Evolutionary conservation across 2,797 vertebrate species (phyloP).

Genomic region (Xyrichtys novacula): DNA sequence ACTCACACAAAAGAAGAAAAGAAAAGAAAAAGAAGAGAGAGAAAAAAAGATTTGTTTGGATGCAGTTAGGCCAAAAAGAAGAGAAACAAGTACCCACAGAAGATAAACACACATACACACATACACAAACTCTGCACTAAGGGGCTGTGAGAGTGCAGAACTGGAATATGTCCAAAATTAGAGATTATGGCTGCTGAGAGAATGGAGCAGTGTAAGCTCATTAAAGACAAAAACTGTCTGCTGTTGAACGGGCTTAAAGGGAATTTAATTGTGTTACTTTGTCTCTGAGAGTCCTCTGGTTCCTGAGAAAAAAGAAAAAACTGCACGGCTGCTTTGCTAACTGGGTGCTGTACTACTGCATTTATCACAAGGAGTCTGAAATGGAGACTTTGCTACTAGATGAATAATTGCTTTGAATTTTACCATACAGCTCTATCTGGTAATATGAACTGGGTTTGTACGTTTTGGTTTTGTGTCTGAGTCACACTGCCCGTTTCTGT

Average conservation of each 20-base stretch:
- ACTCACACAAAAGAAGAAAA: conserved; percentile 31
- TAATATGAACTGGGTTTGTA: background rate
- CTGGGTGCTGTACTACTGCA: conserved; percentile 10
- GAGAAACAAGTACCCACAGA: too few relatives aligned
- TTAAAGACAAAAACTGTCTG: conserved; percentile 82
- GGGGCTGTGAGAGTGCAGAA: conserved; percentile 61
- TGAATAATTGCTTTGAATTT: conserved; percentile 1
- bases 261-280: conserved; percentile 79
- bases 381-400: conserved; percentile 6
- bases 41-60: too few relatives aligned
- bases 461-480: too few relatives aligned
- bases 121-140: conserved; percentile 54
- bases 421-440: background rate
- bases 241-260: conserved; percentile 80
- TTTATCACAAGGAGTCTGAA: conserved; percentile 35
- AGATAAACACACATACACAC: conserved; percentile 57
- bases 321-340: conserved; percentile 28
- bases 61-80: conserved; percentile 62
- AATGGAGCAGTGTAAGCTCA: conserved; percentile 81
- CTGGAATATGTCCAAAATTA: conserved; percentile 82
- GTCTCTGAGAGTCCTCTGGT: conserved; percentile 66
- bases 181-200: conserved; percentile 79
- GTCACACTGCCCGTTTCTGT: too few relatives aligned
- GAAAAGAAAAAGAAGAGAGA: conserved; percentile 60
- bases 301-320: conserved; percentile 73